Conservation (phyloP, 2,888 invertebrate genomes). For the Xestia c-nigrum region DNA sequence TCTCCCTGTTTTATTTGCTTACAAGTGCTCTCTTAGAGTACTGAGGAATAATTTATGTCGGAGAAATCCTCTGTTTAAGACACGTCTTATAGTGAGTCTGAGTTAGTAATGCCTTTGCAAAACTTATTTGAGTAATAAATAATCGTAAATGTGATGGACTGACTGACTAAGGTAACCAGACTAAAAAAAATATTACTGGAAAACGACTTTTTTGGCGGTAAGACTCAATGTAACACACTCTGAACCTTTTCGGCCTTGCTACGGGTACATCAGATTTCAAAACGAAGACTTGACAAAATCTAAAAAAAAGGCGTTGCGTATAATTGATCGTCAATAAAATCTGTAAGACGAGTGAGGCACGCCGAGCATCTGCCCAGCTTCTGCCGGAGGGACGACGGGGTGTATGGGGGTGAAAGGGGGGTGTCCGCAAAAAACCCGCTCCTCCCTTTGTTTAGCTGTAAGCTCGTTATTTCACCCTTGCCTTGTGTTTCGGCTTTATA, state of each 20-base stretch:
- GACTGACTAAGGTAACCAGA: neutral
- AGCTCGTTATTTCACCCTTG: constrained; percentile 85
- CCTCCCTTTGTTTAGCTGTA: constrained; percentile 78
- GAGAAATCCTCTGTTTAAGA: constrained; percentile 5
- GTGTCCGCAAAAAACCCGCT: constrained; percentile 68
- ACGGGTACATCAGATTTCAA: neutral
- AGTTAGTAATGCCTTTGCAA: constrained; percentile 1
- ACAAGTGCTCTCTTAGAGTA: constrained; percentile 13
- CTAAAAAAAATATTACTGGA: neutral
- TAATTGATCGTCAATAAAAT: constrained; percentile 61
- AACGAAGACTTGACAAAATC: neutral
- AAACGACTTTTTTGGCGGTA: neutral
- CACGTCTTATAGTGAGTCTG: constrained; percentile 4
- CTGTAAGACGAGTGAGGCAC: constrained; percentile 54
- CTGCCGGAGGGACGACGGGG: constrained; percentile 26
- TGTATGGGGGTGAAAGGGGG: constrained; percentile 52
- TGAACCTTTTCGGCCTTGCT: neutral
- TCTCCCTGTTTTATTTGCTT: constrained; percentile 11
- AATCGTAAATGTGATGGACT: constrained; percentile 1
- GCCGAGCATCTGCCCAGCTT: constrained; percentile 63
- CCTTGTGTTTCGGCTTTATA: constrained; percentile 74
- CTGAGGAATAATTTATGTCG: constrained; percentile 29
- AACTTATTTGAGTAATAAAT: constrained; percentile 15
- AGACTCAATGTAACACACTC: too few species aligned
- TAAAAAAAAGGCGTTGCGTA: constrained; percentile 12